Evolutionary conservation across 2,797 vertebrate species (phyloP).

Genomic region (Sternotherus odoratus): DNA sequence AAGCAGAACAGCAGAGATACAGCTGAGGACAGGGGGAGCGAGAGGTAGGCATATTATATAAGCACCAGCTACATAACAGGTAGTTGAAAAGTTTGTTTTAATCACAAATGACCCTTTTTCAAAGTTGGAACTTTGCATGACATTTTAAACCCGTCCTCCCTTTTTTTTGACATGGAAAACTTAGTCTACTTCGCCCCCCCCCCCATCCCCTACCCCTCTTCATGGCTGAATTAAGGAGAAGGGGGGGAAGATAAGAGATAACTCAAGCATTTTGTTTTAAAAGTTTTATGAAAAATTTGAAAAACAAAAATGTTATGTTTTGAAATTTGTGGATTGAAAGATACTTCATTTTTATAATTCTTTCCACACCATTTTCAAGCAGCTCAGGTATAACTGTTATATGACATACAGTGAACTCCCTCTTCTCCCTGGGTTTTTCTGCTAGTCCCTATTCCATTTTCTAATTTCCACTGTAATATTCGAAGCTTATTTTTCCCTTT

Average conservation of each 20-base stretch:
- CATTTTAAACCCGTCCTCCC: neutral
- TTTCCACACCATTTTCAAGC: neutral
- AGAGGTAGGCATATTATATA: neutral
- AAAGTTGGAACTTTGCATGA: neutral
- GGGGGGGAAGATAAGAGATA: neutral
- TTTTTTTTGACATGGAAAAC: neutral
- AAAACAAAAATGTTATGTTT: neutral
- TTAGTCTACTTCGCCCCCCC: too few species aligned
- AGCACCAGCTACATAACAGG: neutral
- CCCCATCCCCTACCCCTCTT: neutral
- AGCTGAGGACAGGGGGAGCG: neutral
- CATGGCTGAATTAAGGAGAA: neutral
- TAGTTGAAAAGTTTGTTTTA: neutral
- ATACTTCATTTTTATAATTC: neutral
- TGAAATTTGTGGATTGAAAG: neutral
- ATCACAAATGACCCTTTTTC: neutral
- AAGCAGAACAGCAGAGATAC: neutral
- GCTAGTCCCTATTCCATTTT: neutral
- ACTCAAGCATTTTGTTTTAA: neutral
- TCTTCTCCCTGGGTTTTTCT: neutral
- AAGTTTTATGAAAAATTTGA: neutral
- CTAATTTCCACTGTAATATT: neutral
- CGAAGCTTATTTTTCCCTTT: neutral
- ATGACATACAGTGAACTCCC: neutral
- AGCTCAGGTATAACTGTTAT: neutral